Base-by-base conservation (phyloP, 2,888 invertebrate genomes). In the Drosophila lacicola region DNA sequence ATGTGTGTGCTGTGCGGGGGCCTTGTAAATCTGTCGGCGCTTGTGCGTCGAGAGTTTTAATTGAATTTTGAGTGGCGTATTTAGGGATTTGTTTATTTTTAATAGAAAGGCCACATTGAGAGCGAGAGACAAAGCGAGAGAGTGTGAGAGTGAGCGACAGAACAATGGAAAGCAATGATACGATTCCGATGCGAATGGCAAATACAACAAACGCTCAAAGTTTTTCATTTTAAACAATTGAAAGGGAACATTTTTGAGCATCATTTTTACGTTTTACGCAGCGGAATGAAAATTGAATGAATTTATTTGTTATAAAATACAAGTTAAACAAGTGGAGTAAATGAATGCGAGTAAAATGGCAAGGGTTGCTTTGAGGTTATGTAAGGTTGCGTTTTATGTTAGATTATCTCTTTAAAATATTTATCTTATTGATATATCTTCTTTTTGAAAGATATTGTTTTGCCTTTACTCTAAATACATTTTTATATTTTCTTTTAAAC, bases 61-160 rank as follows among this genome's bases (percentile, higher is more conserved):
- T 83, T 83, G 88, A 83, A 83, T 83, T 83, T 88, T 83, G 83
- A 88, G 83, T 83, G 83, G 71, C 71, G 88, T 85, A 85, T 82
- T 83, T 83, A 85, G 82, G 82, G 82, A 88, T 83, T 83, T 85
- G 88, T 88, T 88, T 83, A 82, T 88, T 82, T 83, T 82, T 85
- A 83, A 88, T 83, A 82, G 85, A 82, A 88, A 70, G 80, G 55
- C 67, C 67, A 77, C 68, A 33, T 5, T 71, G 46, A 58, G 10
- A 17, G 14, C 9, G 6, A 46, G 11, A 58, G 21, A 3, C 1
- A 68, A 33, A 53, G n/a, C 63, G 46, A 45, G 34, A 68, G 55
- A 42, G 17, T 65, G 50, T 54, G 29, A 57, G 25, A 65, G 34
- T 45, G 25, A 33, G 21, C 11, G 13, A 46, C 34, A 57, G 47